A percentile compares a stretch with the other conserved stretches of the same genome.
These are phyloP conservation scores for Conopomorpha cramerella DNA, from an alignment of 1,140 invertebrate species.

Conservation along the genomic window DNA sequence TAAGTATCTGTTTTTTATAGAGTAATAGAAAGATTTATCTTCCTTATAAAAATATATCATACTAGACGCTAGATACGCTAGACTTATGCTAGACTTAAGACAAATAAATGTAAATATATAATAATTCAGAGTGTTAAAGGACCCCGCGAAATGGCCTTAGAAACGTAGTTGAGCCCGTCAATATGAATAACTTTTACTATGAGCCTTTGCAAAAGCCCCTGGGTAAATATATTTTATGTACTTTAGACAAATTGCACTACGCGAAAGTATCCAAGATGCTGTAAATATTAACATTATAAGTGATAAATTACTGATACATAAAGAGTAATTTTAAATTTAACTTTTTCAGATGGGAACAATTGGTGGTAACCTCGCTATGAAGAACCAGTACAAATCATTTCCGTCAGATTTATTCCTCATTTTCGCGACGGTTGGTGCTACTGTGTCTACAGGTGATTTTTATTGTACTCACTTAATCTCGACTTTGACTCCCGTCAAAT, in stretches of 20 bases:
- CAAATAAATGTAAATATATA: too few species aligned
- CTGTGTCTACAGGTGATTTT: conserved; percentile 25
- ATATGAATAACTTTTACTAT: too few species aligned
- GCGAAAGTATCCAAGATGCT: background rate
- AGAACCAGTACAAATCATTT: conserved; percentile 70
- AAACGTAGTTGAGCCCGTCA: too few species aligned
- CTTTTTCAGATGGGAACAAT: conserved; percentile 62
- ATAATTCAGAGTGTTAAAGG: too few species aligned
- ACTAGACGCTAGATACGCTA: background rate
- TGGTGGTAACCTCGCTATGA: conserved; percentile 76
- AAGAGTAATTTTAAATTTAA: background rate
- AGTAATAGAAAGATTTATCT: background rate
- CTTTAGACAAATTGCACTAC: too few species aligned
- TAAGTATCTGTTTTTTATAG: conserved; percentile 22
- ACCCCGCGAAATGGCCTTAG: too few species aligned
- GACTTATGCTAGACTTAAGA: too few species aligned
- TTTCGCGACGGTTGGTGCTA: conserved; percentile 66
- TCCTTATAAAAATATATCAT: too few species aligned
- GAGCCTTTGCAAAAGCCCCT: too few species aligned
- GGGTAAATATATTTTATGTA: too few species aligned
- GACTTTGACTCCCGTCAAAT: background rate
- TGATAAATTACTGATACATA: too few species aligned
- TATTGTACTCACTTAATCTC: background rate
- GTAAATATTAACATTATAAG: too few species aligned
- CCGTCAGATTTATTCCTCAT: conserved; percentile 74